phyloP scores from a whole-genome alignment of 2,797 vertebrate genomes.

The Helicolenus hilgendorfi region DNA sequence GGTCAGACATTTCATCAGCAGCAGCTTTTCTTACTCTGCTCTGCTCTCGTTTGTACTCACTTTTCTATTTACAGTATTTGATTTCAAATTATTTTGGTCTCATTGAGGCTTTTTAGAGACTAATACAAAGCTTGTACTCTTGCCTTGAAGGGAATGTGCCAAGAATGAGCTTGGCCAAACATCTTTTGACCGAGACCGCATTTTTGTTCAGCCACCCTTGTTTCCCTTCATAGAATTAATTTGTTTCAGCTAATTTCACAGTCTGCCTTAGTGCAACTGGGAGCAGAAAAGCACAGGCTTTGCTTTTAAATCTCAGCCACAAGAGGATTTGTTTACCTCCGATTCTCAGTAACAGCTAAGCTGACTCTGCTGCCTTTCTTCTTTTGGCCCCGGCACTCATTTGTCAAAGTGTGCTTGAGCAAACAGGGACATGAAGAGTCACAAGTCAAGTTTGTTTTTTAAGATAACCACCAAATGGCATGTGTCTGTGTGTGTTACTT shows the following conservation, averaged over 20 bases:
- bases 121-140: constrained; percentile 22
- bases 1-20: constrained; percentile 30
- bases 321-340: constrained; percentile 80
- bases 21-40: constrained; percentile 1
- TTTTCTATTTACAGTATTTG: constrained; percentile 21
- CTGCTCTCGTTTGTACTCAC: neutral
- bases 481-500: neutral
- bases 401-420: constrained; percentile 46
- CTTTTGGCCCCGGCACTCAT: constrained; percentile 23
- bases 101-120: constrained; percentile 17
- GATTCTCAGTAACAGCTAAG: constrained; percentile 70
- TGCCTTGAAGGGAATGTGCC: constrained; percentile 27
- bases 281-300: constrained; percentile 63
- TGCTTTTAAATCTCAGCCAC: constrained; percentile 74
- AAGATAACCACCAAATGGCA: constrained; percentile 3
- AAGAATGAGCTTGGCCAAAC: constrained; percentile 44
- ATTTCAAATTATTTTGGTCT: constrained; percentile 15
- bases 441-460: constrained; percentile 39
- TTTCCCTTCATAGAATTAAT: constrained; percentile 56
- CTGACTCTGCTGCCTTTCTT: constrained; percentile 66
- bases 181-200: constrained; percentile 40
- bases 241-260: constrained; percentile 76
- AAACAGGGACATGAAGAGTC: constrained; percentile 24
- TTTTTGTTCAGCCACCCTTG: constrained; percentile 44
- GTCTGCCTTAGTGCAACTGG: constrained; percentile 53